Evolutionary conservation across 2,888 invertebrate species (phyloP), one percentile per base, ranked within the genome.

Genomic region (Arctia plantaginis): DNA sequence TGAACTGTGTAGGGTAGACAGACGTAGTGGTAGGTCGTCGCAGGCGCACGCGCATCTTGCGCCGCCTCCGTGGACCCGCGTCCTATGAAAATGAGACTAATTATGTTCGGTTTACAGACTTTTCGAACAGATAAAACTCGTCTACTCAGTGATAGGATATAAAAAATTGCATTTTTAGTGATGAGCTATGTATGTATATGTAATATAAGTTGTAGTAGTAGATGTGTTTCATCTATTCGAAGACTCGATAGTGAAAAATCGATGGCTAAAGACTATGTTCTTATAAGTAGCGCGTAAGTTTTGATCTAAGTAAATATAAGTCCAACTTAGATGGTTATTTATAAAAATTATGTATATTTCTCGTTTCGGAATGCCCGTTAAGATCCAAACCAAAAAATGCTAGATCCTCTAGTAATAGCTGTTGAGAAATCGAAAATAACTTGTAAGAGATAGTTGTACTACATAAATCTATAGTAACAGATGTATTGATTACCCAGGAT

Each of bases 151-250:
- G 94, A 94, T 95, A 95, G 94, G 89, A 92, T 91, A 90, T 92
- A 91, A 93, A 90, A 88, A 92, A 92, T 93, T 95, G 95, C 95
- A 95, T 95, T 95, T 95, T 93, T 95, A 95, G 95, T 95, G 94
- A 86, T 91, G 94, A 94, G 85, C 93, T 94, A 93, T 93, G 90
- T 94, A 90, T 93, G 93, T 95, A 91, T 89, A 90, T 92, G 91
- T 93, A 90, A 91, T 89, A 87, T 93, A 92, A 91, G 91, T 93
- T 91, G 92, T 91, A 89, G 89, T 87, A 91, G 94, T 95, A 94
- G 95, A 95, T 95, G 93, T 93, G 95, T 95, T 95, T 95, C 93
- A 95, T 95, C 95, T 95, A 90, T 94, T 95, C 95, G 95, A 95
- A 95, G 95, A 95, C 87, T 95, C 94, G 89, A 88, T 92, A 88